These are phyloP conservation scores for Jacana jacana DNA, from an alignment of 2,113 vertebrate species.

Conservation along the genomic window DNA sequence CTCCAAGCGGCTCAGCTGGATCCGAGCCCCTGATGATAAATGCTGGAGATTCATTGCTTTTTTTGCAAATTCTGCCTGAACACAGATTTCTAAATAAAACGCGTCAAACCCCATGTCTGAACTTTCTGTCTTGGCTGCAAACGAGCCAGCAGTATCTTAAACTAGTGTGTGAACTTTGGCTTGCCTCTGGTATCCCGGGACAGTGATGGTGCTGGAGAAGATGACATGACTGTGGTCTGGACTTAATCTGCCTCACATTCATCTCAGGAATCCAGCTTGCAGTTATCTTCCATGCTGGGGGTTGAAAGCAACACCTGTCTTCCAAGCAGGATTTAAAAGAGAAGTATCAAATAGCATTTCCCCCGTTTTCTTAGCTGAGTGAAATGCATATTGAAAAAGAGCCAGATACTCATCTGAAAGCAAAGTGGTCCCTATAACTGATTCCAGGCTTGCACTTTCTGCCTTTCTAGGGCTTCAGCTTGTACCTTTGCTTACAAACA, in stretches of 20 bases:
- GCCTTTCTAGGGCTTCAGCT: neutral
- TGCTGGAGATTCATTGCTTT: neutral
- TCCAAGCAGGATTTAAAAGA: conserved; percentile 30
- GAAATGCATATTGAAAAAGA: conserved; percentile 30
- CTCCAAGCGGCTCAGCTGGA: neutral
- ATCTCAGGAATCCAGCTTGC: conserved; percentile 23
- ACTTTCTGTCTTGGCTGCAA: conserved; percentile 33
- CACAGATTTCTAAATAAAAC: neutral
- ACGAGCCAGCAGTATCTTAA: neutral
- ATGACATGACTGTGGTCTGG: conserved; percentile 47
- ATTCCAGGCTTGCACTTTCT: conserved; percentile 31
- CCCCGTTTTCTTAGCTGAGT: neutral
- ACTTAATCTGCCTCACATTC: conserved; percentile 39
- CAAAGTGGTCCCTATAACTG: neutral
- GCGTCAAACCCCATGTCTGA: neutral
- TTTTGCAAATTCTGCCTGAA: neutral
- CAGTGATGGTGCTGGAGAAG: conserved; percentile 12
- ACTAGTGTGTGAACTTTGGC: conserved; percentile 51
- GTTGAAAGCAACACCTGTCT: conserved; percentile 65
- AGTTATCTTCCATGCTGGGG: conserved; percentile 21
- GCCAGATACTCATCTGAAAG: conserved; percentile 7
- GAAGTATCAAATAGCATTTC: conserved; percentile 41
- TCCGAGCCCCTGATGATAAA: neutral
- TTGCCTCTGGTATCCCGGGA: conserved; percentile 18
- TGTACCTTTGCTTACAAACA: neutral